phyloP scores from a whole-genome alignment of 2,888 invertebrate genomes.

The Epistrophe eligans region DNA sequence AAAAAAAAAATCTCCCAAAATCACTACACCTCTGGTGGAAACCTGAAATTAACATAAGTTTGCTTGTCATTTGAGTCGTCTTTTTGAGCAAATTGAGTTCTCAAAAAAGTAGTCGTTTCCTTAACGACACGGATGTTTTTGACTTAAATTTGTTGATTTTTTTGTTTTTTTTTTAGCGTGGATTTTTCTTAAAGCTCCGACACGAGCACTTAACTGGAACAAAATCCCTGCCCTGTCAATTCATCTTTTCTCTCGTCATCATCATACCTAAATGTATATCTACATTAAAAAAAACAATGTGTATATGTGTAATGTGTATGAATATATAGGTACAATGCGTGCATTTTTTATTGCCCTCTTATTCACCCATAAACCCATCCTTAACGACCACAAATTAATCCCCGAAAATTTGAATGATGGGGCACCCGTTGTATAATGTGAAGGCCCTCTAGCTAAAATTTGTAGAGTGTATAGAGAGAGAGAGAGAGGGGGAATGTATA shows the following conservation, averaged over 20 bases:
- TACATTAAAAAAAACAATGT: no score
- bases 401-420: conserved; percentile 75
- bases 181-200: conserved; percentile 34
- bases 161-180: neutral
- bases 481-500: no score
- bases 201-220: conserved; percentile 68
- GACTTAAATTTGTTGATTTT: conserved; percentile 30
- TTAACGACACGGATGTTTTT: conserved; percentile 41
- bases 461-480: neutral
- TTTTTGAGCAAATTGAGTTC: conserved; percentile 65
- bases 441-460: conserved; percentile 61
- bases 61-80: conserved; percentile 64
- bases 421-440: conserved; percentile 68
- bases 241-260: conserved; percentile 51
- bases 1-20: neutral
- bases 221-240: conserved; percentile 70
- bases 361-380: conserved; percentile 72
- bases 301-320: neutral
- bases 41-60: conserved; percentile 45
- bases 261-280: neutral
- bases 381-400: conserved; percentile 76
- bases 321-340: neutral
- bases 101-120: conserved; percentile 56
- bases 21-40: neutral
- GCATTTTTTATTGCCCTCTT: conserved; percentile 59